Evolutionary conservation across 1,140 invertebrate species (phyloP).

Genomic region (Coptotermes formosanus): DNA sequence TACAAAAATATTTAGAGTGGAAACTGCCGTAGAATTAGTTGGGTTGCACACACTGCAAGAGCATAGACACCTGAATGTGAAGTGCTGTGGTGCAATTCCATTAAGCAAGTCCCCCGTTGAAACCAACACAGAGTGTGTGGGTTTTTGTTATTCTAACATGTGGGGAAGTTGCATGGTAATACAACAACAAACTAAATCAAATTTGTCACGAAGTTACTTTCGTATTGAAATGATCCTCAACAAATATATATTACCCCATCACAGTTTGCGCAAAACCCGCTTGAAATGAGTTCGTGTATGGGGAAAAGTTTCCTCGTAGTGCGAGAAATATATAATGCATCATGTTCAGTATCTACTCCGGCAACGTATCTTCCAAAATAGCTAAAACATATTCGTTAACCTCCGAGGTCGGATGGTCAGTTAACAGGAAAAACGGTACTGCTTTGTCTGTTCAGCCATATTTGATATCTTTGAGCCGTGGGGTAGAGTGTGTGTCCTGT

Average conservation of each 20-base stretch:
- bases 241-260: background rate
- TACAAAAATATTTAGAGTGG: background rate
- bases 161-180: background rate
- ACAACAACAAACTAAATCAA: constrained; percentile 4
- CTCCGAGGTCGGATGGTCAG: too few species aligned
- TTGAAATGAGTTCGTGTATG: background rate
- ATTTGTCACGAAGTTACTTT: background rate
- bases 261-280: background rate
- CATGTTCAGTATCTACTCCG: too few species aligned
- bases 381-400: too few species aligned
- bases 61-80: background rate
- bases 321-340: background rate
- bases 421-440: too few species aligned
- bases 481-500: too few species aligned
- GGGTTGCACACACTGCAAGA: background rate
- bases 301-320: background rate
- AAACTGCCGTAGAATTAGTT: background rate
- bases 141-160: background rate
- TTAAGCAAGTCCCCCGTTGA: background rate
- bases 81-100: constrained; percentile 4
- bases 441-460: too few species aligned
- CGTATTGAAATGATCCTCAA: background rate
- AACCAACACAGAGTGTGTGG: background rate
- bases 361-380: too few species aligned
- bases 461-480: too few species aligned